phyloP scores from a whole-genome alignment of 2,797 vertebrate species.

The Anolis apletophallus region DNA sequence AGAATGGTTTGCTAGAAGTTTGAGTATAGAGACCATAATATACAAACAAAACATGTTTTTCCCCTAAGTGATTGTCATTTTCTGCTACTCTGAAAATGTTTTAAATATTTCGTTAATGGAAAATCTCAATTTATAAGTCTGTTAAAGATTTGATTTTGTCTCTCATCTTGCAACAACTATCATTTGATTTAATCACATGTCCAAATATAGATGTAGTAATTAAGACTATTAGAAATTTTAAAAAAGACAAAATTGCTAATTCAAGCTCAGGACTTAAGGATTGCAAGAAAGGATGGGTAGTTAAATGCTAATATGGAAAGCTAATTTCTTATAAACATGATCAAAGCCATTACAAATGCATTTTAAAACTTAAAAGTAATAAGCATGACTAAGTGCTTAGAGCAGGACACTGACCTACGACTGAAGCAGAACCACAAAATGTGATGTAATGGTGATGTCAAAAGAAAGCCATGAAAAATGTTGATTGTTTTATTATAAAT shows the following conservation, averaged over 20 bases:
- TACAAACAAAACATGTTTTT: not conserved
- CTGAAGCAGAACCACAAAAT: conserved; percentile 27
- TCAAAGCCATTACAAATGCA: not conserved
- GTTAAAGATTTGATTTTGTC: not conserved
- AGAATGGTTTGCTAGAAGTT: not conserved
- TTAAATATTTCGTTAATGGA: not conserved
- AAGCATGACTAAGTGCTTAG: not conserved
- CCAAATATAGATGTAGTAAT: not conserved
- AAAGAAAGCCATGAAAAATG: not conserved
- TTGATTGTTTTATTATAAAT: not conserved
- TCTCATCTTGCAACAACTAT: not conserved
- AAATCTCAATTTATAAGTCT: not conserved
- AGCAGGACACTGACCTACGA: not conserved
- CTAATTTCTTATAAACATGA: not conserved
- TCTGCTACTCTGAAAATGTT: not conserved
- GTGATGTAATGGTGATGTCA: not conserved
- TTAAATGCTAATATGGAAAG: not conserved
- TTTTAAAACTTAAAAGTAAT: conserved; percentile 9
- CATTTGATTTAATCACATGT: not conserved
- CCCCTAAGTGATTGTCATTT: not conserved
- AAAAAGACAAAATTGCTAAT: not conserved
- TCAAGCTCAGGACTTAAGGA: not conserved
- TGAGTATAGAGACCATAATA: not conserved
- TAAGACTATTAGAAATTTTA: not conserved
- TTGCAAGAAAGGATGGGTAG: not conserved